Percentiles rank a stretch among this genome's conserved stretches.
phyloP scores from a whole-genome alignment of 2,888 invertebrate species.

The Andrena bicolor region DNA sequence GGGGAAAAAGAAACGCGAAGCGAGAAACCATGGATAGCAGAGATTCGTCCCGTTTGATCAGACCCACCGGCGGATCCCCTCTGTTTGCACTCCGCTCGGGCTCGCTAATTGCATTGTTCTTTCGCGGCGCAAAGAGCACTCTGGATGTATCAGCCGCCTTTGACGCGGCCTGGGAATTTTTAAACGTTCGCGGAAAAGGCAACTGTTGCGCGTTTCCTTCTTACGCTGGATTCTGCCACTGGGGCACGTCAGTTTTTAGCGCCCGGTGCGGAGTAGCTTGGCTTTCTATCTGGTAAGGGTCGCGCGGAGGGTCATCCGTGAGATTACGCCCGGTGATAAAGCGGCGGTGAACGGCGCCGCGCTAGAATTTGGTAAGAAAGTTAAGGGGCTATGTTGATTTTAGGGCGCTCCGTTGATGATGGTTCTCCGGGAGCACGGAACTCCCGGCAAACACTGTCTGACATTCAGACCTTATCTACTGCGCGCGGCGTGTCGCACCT shows the following conservation, averaged over 20 bases:
- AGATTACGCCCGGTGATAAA: too few relatives aligned
- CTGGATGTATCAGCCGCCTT: slow-evolving; percentile 29
- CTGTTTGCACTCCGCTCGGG: background rate
- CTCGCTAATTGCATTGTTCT: slow-evolving; percentile 50
- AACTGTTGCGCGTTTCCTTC: slow-evolving; percentile 47
- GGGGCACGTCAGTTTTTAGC: background rate
- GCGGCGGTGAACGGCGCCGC: too few relatives aligned
- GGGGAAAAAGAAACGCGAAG: background rate
- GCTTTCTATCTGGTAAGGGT: too few relatives aligned
- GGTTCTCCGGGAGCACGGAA: background rate
- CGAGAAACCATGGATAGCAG: background rate
- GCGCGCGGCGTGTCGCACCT: slow-evolving; percentile 21
- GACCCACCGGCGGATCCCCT: background rate
- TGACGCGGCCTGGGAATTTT: slow-evolving; percentile 39
- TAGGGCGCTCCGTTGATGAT: background rate
- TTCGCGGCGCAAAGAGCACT: slow-evolving; percentile 27
- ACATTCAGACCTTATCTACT: slow-evolving; percentile 53
- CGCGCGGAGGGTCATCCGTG: too few relatives aligned
- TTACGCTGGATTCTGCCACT: background rate
- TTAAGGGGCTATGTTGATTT: too few relatives aligned
- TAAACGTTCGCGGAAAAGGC: slow-evolving; percentile 41
- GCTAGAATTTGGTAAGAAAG: background rate
- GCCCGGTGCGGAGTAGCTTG: background rate
- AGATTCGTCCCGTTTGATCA: slow-evolving; percentile 20
- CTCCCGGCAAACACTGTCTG: slow-evolving; percentile 36